These are phyloP conservation scores for Rhineura floridana DNA, from an alignment of 2,113 vertebrate species.

Conservation along the genomic window DNA sequence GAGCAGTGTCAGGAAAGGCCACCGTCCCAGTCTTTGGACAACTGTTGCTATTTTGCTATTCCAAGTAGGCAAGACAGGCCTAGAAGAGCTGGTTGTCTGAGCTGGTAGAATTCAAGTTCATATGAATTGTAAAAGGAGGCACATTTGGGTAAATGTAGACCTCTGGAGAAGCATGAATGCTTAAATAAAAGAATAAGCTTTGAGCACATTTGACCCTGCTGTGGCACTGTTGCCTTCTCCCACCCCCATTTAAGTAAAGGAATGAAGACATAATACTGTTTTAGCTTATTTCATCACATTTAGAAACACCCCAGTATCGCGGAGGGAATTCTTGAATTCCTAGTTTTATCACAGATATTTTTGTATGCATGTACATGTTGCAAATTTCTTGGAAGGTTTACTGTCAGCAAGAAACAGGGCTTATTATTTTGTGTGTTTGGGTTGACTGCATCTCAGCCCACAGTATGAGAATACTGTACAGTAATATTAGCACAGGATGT, in stretches of 20 bases:
- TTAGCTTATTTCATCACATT: not conserved
- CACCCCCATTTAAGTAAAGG: not conserved
- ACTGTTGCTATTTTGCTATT: not conserved
- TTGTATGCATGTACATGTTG: not conserved
- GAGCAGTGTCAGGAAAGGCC: not conserved
- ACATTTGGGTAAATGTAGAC: not conserved
- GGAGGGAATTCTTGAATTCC: not conserved
- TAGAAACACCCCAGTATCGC: not conserved
- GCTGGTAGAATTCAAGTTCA: not conserved
- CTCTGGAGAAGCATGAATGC: not conserved
- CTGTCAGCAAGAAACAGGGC: not conserved
- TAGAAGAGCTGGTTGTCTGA: not conserved
- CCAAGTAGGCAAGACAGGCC: not conserved
- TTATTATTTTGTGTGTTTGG: not conserved
- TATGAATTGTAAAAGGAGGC: not conserved
- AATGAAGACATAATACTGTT: not conserved
- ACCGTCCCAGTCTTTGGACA: not conserved
- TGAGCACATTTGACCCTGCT: not conserved
- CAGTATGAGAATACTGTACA: slow-evolving; percentile 9
- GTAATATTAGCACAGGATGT: slow-evolving; percentile 38
- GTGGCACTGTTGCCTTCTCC: not conserved
- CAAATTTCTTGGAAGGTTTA: not conserved
- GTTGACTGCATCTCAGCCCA: not conserved
- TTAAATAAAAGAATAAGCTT: not conserved
- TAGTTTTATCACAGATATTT: not conserved